Base-by-base conservation (phyloP, 2,888 invertebrate genomes). In the Nemotelus pantherinus region DNA sequence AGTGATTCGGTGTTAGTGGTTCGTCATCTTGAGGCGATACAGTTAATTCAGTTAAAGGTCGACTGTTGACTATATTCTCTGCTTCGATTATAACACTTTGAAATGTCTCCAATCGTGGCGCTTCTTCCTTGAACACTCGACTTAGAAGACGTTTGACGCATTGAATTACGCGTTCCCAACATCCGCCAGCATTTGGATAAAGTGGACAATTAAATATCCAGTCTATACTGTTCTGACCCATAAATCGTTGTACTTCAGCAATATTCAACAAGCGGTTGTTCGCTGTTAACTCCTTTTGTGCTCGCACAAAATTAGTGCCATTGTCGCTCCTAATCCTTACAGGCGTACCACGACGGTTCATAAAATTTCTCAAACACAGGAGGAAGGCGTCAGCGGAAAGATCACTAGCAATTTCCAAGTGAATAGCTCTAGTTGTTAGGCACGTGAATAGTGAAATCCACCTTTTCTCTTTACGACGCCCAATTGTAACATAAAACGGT, bases 401-500 rank as follows among this genome's bases (percentile, higher is more conserved):
- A 64, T 81, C 79, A 3, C n/a, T 7, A 0, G 81, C 80, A 0
- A 81, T 9, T 55, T 81, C 79, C 5, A 80, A 4, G 58, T 78
- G 80, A 7, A 80, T 44, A 2, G 80, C 80, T 7, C 80, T 47
- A 3, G 77, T 60, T 0, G 78, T 79, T 7, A 80, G 41, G 41
- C 80, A 81, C 1, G 80, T 80, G 65, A 81, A 81, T 41, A 81
- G 7, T 1, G 77, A 78, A 7, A 79, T 78, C 79, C 81, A 81
- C 7, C n/a, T 79, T 6, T 81, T 82, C 9, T 80, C 81, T 4
- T 48, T 50, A 55, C 80, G 70, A 9, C 80, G 77, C 1, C 79
- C 78, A 7, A 80, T 79, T 0, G 79, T 41, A 1, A 81, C 79
- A 0, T 41, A 55, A 7, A 81, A 43, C 3, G 81, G 81, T 3